These are phyloP conservation scores for Ceraclea dissimilis DNA, from an alignment of 2,888 invertebrate genomes.

Conservation along the genomic window DNA sequence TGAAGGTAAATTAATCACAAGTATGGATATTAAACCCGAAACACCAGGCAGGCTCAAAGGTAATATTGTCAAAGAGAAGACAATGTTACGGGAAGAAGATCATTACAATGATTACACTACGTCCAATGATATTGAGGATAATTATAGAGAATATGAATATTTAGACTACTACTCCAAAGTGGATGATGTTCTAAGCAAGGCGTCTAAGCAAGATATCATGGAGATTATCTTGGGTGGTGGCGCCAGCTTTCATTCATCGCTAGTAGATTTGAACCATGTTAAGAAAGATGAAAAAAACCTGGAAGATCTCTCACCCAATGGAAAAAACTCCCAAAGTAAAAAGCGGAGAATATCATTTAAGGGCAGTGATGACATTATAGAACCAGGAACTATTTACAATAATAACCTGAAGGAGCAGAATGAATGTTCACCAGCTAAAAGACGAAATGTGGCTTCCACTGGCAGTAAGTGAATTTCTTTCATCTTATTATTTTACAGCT, in stretches of 20 bases:
- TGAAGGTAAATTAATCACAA: slow-evolving; percentile 2
- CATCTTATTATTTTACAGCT: neutral
- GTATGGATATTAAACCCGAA: slow-evolving; percentile 11
- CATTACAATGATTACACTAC: neutral
- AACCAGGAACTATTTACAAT: slow-evolving; percentile 16
- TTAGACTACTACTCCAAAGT: slow-evolving; percentile 38
- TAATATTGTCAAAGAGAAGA: slow-evolving; percentile 8
- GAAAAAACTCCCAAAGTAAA: slow-evolving; percentile 4
- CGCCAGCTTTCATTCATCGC: slow-evolving; percentile 32
- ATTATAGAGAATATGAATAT: slow-evolving; percentile 10
- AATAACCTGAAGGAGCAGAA: slow-evolving; percentile 16
- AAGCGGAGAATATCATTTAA: slow-evolving; percentile 17
- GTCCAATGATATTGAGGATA: neutral
- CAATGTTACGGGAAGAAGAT: slow-evolving; percentile 1
- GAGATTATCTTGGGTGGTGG: slow-evolving; percentile 45
- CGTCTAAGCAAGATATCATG: slow-evolving; percentile 44
- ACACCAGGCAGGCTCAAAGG: slow-evolving; percentile 6
- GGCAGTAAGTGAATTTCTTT: slow-evolving; percentile 9
- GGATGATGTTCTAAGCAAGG: slow-evolving; percentile 42
- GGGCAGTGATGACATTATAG: slow-evolving; percentile 7
- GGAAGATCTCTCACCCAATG: neutral
- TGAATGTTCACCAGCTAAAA: slow-evolving; percentile 5
- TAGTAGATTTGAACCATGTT: slow-evolving; percentile 26
- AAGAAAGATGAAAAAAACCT: neutral
- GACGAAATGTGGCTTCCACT: slow-evolving; percentile 1